phyloP scores from a whole-genome alignment of 2,888 invertebrate genomes.

The Latrodectus hesperus region DNA sequence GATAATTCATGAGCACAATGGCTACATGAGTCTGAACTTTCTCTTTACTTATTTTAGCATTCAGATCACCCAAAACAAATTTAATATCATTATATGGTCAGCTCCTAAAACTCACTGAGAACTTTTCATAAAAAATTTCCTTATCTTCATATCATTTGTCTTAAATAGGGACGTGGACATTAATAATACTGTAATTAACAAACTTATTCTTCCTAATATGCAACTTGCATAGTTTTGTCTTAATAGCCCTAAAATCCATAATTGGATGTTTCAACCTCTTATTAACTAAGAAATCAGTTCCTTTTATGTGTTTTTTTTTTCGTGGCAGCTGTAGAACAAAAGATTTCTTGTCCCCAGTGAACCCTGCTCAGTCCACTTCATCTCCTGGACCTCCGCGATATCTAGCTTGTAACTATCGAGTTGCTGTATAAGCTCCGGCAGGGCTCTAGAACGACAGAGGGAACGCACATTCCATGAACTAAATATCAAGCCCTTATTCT shows the following conservation, averaged over 20 bases:
- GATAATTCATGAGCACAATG: not conserved
- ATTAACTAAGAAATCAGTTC: not conserved
- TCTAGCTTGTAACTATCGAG: not conserved
- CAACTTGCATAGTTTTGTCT: not conserved
- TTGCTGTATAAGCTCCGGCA: not conserved
- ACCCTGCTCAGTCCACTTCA: not conserved
- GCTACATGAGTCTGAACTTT: not conserved
- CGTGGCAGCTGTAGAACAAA: not conserved
- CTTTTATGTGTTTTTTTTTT: not conserved
- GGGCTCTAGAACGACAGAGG: not conserved
- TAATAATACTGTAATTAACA: not conserved
- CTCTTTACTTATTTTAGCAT: not conserved
- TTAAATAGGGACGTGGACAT: not conserved
- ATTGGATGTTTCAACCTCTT: not conserved
- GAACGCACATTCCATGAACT: not conserved
- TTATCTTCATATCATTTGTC: not conserved
- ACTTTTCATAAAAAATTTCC: not conserved
- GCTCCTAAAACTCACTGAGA: not conserved
- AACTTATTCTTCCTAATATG: not conserved
- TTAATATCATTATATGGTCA: not conserved
- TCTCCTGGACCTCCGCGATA: not conserved
- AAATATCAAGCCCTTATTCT: not conserved
- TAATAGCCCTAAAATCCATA: not conserved
- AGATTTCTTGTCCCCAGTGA: not conserved
- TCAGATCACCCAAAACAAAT: too few species aligned